These are phyloP conservation scores for Parotocinclus haroldoi DNA, from an alignment of 2,797 vertebrate species.

Conservation along the genomic window DNA sequence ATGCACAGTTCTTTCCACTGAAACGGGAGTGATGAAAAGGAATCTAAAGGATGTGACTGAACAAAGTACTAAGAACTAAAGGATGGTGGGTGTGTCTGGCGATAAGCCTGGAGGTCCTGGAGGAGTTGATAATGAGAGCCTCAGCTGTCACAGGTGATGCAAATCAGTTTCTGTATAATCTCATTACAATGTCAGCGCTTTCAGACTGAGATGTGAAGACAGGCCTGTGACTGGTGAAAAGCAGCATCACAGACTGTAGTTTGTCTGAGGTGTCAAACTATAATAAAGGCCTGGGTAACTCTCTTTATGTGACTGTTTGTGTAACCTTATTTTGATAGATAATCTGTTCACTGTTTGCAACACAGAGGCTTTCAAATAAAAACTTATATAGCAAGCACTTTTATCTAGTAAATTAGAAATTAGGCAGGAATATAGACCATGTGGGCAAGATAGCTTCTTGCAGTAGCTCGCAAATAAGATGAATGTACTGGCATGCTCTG, in stretches of 20 bases:
- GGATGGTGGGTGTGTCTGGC: conserved; percentile 27
- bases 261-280: neutral
- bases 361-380: too few species aligned
- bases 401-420: too few species aligned
- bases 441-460: too few species aligned
- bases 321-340: too few species aligned
- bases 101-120: conserved; percentile 24
- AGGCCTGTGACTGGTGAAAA: neutral
- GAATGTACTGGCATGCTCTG: too few species aligned
- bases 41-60: conserved; percentile 16
- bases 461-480: too few species aligned
- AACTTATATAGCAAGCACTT: too few species aligned
- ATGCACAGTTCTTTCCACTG: neutral
- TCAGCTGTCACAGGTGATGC: conserved; percentile 20
- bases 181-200: conserved; percentile 31
- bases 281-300: conserved; percentile 7
- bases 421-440: too few species aligned
- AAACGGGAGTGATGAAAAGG: neutral
- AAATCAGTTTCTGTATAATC: conserved; percentile 31
- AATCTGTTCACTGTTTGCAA: too few species aligned
- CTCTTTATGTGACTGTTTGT: too few species aligned
- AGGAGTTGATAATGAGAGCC: conserved; percentile 32
- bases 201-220: conserved; percentile 3
- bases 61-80: conserved; percentile 12
- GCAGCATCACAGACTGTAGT: neutral